A percentile compares a stretch with the other conserved stretches of the same genome.
phyloP scores from a whole-genome alignment of 2,797 vertebrate species.

The Stomatorhinus walkeri region DNA sequence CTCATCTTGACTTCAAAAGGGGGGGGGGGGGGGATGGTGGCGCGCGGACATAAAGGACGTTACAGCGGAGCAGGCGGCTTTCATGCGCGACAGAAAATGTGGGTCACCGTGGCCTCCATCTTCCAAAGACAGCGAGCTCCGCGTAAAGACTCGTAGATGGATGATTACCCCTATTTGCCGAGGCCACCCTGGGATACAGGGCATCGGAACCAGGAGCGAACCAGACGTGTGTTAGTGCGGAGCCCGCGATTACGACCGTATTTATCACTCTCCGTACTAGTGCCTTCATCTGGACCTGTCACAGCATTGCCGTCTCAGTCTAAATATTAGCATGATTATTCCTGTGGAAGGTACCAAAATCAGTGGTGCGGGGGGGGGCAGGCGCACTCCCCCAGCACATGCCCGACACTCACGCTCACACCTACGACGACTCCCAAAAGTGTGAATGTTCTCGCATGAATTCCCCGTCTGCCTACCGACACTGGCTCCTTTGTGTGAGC shows the following conservation, averaged over 20 bases:
- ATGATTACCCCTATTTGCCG: slow-evolving; percentile 33
- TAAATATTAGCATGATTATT: neutral
- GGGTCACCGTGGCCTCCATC: slow-evolving; percentile 32
- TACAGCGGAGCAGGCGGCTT: slow-evolving; percentile 39
- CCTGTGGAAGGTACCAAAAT: neutral
- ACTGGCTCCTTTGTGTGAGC: slow-evolving; percentile 53
- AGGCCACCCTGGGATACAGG: slow-evolving; percentile 27
- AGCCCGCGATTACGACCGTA: neutral
- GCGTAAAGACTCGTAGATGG: slow-evolving; percentile 32
- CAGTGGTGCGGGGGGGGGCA: neutral
- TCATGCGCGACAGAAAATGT: slow-evolving; percentile 18
- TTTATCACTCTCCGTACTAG: neutral
- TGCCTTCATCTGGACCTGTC: neutral
- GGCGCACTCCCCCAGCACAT: neutral
- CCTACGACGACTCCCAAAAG: neutral
- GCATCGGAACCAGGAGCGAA: neutral
- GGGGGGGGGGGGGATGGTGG: neutral
- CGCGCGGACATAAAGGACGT: slow-evolving; percentile 38
- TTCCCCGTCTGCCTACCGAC: slow-evolving; percentile 44
- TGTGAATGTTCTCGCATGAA: slow-evolving; percentile 6
- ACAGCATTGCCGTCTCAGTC: neutral
- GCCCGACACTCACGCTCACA: neutral
- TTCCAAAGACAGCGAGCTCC: slow-evolving; percentile 33
- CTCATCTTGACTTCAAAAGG: slow-evolving; percentile 58
- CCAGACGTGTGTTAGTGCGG: neutral